phyloP scores from a whole-genome alignment of 2,797 vertebrate genomes.

The Babyrousa celebensis region DNA sequence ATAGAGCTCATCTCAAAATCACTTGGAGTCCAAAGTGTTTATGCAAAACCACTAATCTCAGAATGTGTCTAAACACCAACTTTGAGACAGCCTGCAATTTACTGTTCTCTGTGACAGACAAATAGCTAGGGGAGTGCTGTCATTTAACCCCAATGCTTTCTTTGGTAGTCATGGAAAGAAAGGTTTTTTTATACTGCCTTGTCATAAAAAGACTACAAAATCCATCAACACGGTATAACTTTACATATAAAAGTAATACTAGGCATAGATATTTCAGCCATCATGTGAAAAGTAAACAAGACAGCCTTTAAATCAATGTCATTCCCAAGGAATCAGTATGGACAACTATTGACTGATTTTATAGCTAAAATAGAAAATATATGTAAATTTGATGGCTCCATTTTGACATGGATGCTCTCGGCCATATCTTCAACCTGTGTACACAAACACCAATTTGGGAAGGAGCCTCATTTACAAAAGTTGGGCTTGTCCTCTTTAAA shows the following conservation, averaged over 20 bases:
- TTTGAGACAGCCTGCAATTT: constrained; percentile 91
- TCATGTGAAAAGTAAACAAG: constrained; percentile 81
- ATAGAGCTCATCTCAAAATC: constrained; percentile 89
- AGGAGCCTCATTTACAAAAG: not conserved
- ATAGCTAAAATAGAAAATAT: constrained; percentile 35
- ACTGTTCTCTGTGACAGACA: constrained; percentile 89
- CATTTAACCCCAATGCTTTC: constrained; percentile 91
- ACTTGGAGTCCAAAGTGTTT: constrained; percentile 90
- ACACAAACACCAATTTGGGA: constrained; percentile 69
- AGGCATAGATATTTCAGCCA: constrained; percentile 79
- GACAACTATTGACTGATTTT: constrained; percentile 57
- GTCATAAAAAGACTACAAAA: constrained; percentile 87
- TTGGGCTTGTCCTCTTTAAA: constrained; percentile 35
- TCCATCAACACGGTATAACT: constrained; percentile 88
- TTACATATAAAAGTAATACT: constrained; percentile 87
- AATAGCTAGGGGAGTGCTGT: constrained; percentile 88
- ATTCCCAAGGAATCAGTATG: constrained; percentile 68
- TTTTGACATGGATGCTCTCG: constrained; percentile 14
- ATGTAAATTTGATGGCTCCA: constrained; percentile 15
- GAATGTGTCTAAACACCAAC: constrained; percentile 90
- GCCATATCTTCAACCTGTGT: not conserved
- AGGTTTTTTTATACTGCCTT: constrained; percentile 84
- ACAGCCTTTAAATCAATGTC: constrained; percentile 82
- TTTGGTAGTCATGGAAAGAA: constrained; percentile 86
- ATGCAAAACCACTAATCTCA: constrained; percentile 92